These are phyloP conservation scores for Boloria selene DNA, from an alignment of 2,888 invertebrate species.

Conservation along the genomic window DNA sequence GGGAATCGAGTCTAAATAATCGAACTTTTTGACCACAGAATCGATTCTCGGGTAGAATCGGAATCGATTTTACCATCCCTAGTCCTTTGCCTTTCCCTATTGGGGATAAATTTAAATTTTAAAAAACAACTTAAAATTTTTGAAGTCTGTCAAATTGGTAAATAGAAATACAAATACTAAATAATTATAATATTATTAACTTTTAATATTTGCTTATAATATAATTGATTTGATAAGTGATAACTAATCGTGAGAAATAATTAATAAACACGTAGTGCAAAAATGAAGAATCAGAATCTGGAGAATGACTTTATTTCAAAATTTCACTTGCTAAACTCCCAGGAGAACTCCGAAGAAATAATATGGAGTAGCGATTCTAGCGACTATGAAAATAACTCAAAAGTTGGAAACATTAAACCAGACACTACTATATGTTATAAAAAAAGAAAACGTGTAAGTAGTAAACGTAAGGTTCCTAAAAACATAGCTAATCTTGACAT, in stretches of 20 bases:
- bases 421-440: slow-evolving; percentile 40
- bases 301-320: slow-evolving; percentile 58
- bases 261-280: slow-evolving; percentile 25
- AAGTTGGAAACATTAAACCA: slow-evolving; percentile 43
- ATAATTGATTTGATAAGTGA: too few relatives aligned
- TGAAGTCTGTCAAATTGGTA: too few relatives aligned
- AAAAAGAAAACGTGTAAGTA: slow-evolving; percentile 59
- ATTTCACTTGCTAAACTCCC: slow-evolving; percentile 63
- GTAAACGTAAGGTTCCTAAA: slow-evolving; percentile 51
- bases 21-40: too few relatives aligned
- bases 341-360: slow-evolving; percentile 64
- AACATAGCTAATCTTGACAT: slow-evolving; percentile 63
- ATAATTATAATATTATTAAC: too few relatives aligned
- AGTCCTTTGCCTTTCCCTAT: too few relatives aligned
- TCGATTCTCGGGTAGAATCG: too few relatives aligned
- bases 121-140: too few relatives aligned
- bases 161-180: too few relatives aligned
- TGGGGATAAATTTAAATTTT: too few relatives aligned
- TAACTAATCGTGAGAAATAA: neutral
- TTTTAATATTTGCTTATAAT: too few relatives aligned
- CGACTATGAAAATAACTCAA: slow-evolving; percentile 57
- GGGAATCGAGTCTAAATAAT: too few relatives aligned
- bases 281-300: slow-evolving; percentile 58
- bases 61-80: too few relatives aligned
- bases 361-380: slow-evolving; percentile 69